phyloP scores from a whole-genome alignment of 2,113 vertebrate species.

The Periophthalmodon schlosseri region DNA sequence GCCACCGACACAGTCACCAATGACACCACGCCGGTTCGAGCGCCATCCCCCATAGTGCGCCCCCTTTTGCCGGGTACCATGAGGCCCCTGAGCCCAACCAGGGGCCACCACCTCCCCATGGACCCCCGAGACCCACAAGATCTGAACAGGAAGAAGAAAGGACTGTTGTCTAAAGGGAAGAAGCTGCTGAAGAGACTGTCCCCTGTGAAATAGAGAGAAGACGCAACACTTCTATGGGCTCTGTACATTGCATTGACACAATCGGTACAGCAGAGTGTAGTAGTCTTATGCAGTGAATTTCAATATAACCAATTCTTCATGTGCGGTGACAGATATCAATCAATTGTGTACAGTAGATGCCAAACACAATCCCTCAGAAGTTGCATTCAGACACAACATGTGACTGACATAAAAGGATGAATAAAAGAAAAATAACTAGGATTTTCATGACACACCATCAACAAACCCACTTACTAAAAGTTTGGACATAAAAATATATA shows the following conservation, averaged over 20 bases:
- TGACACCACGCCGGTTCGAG: constrained; percentile 80
- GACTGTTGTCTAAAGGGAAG: constrained; percentile 97
- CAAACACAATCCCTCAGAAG: constrained; percentile 49
- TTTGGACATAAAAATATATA: not conserved
- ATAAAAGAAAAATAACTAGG: constrained; percentile 74
- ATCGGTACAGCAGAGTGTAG: constrained; percentile 51
- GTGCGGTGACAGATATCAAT: constrained; percentile 46
- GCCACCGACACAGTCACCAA: constrained; percentile 80
- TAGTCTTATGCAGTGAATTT: constrained; percentile 40
- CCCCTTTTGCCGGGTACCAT: constrained; percentile 80
- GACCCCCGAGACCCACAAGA: constrained; percentile 81
- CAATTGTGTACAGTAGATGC: constrained; percentile 62
- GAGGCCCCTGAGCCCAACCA: constrained; percentile 88
- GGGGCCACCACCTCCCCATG: constrained; percentile 51
- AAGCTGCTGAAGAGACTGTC: constrained; percentile 93
- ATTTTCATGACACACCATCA: constrained; percentile 80
- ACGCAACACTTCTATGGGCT: constrained; percentile 39
- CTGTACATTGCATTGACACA: constrained; percentile 62
- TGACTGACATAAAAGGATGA: constrained; percentile 51
- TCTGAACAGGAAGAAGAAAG: constrained; percentile 96
- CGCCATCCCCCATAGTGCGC: constrained; percentile 87
- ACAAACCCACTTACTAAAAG: not conserved
- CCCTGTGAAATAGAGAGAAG: constrained; percentile 74
- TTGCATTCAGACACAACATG: constrained; percentile 55
- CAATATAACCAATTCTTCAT: constrained; percentile 47